Conservation (phyloP, 2,797 vertebrate species). For the Borostomias antarcticus region DNA sequence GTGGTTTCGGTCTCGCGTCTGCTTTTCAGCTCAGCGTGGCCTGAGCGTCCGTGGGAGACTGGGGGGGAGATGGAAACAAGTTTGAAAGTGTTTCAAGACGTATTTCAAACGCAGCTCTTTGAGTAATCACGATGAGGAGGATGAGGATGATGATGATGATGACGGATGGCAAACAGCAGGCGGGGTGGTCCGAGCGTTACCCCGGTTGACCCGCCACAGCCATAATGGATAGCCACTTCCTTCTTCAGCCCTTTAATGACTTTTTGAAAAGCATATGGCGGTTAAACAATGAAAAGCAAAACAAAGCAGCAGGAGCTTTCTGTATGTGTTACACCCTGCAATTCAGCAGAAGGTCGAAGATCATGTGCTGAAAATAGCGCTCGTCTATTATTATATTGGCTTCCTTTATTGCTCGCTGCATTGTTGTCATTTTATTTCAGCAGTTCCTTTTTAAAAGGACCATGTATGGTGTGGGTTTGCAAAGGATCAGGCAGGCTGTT, state of each 20-base stretch:
- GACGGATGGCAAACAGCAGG: background rate
- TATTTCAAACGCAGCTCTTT: background rate
- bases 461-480: too few relatives aligned
- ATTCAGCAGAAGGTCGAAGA: background rate
- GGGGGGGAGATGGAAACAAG: background rate
- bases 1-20: background rate
- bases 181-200: background rate
- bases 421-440: too few relatives aligned
- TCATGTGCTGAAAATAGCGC: background rate
- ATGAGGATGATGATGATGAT: conserved; percentile 7
- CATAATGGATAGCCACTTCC: background rate
- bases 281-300: background rate
- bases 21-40: background rate
- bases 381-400: too few relatives aligned
- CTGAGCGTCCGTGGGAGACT: conserved; percentile 5
- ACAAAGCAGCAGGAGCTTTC: background rate
- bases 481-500: background rate
- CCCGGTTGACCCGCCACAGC: background rate
- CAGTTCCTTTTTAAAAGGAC: too few relatives aligned
- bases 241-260: background rate
- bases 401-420: background rate
- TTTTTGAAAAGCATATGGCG: background rate
- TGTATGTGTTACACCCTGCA: background rate
- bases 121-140: too few relatives aligned
- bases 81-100: background rate